A percentile compares a stretch with the other conserved stretches of the same genome.
phyloP scores from a whole-genome alignment of 2,113 vertebrate genomes.

The Cryptomyrus ogoouensis region DNA sequence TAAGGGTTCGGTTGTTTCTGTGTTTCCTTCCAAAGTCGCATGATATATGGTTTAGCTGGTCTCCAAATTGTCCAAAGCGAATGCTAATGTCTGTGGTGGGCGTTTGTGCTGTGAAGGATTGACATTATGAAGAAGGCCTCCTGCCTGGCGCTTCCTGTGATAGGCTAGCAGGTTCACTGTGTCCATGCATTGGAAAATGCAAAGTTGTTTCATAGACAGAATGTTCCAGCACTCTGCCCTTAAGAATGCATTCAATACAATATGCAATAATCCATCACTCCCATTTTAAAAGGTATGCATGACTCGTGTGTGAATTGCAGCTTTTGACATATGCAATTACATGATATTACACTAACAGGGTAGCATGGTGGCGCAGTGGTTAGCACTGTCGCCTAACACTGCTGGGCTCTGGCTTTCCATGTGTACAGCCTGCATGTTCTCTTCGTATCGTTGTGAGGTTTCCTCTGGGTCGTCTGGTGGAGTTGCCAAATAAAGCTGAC shows the following conservation, averaged over 20 bases:
- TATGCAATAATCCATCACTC: not conserved
- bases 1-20: not conserved
- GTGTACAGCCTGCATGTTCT: not conserved
- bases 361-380: not conserved
- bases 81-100: not conserved
- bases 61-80: not conserved
- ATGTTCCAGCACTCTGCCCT: not conserved
- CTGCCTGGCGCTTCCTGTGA: not conserved
- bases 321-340: not conserved
- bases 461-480: not conserved
- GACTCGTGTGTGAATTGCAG: not conserved
- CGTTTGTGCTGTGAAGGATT: not conserved
- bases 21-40: not conserved
- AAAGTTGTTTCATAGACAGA: not conserved
- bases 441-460: not conserved
- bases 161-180: not conserved
- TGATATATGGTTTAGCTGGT: not conserved
- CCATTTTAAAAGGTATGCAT: not conserved
- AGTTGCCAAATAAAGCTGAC: not conserved
- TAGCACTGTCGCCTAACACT: not conserved
- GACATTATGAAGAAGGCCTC: not conserved
- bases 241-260: not conserved
- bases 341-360: not conserved
- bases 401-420: not conserved
- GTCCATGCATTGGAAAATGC: not conserved